These are phyloP conservation scores for Ectemnius continuus DNA, from an alignment of 2,888 invertebrate species.

Conservation along the genomic window DNA sequence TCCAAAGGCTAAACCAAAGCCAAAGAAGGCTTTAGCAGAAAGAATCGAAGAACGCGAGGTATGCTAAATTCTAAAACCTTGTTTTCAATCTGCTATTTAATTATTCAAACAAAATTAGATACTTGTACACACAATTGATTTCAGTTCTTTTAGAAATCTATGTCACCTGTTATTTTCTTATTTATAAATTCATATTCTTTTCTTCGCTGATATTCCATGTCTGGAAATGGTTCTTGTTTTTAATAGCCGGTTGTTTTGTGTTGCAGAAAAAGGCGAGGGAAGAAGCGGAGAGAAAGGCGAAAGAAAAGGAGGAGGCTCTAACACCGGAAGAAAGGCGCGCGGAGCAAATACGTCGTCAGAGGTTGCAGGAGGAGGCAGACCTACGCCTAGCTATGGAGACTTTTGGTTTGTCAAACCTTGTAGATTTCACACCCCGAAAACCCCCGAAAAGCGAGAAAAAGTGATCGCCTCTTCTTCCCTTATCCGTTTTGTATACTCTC, in stretches of 20 bases:
- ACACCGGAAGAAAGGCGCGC: constrained; percentile 88
- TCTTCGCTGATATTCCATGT: too few species aligned
- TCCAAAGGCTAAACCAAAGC: constrained; percentile 83
- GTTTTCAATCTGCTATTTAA: constrained; percentile 1
- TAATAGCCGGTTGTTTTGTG: constrained; percentile 14
- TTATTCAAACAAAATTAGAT: background rate
- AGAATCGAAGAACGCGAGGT: constrained; percentile 95
- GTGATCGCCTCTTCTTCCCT: constrained; percentile 57
- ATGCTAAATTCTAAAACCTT: constrained; percentile 2
- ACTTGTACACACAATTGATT: background rate
- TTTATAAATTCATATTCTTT: background rate
- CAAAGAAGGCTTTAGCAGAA: constrained; percentile 87
- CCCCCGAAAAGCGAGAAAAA: constrained; percentile 72
- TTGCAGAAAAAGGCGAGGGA: constrained; percentile 81
- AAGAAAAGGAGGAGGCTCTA: constrained; percentile 83
- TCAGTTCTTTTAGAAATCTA: background rate
- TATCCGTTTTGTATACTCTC: constrained; percentile 28
- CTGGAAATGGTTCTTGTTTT: background rate
- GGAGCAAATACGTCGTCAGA: constrained; percentile 88
- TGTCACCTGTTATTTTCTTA: background rate
- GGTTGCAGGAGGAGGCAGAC: constrained; percentile 93
- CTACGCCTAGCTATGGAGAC: constrained; percentile 92
- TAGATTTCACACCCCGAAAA: constrained; percentile 77
- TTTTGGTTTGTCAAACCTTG: constrained; percentile 83
- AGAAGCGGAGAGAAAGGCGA: constrained; percentile 82